Evolutionary conservation across 1,140 invertebrate genomes (phyloP), one percentile per base, ranked within the genome.

Genomic region (Brachionus sp.): DNA sequence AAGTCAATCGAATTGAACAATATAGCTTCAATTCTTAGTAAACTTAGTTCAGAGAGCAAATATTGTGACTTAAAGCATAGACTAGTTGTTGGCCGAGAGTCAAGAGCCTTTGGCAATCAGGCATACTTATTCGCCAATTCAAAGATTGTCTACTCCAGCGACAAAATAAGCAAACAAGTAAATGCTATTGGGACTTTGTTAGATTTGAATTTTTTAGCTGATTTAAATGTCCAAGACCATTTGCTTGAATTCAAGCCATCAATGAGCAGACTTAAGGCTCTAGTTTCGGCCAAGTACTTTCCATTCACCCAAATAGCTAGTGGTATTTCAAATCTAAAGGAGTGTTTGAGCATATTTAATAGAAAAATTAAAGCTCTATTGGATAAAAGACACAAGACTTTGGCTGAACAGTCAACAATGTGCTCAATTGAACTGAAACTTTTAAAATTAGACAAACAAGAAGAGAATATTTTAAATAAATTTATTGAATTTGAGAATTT

Each of bases 51-150:
- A 33, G 64, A 66, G 33, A 66, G 64, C 12, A 66, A 33, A 37
- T 66, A 66, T 19, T n/a, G 25, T 33, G 64, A 33, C 5, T 33
- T 12, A 29, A 66, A 33, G 7, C 12, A 10, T 3, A 66, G 33
- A 19, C 29, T 66, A n/a, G 33, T 66, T n/a, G 64, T 66, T 66
- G 64, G 64, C n/a, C 25, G 64, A 66, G 64, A 66, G 64, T 66
- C 64, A 12, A 66, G 64, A 37, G 64, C 64, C 13, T 66, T 66
- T 33, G 64, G 64, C 5, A 66, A 66, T 33, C 64, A 66, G n/a
- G 64, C 64, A 29, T 66, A 66, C 29, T 33, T 66, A 33, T 66
- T 66, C 29, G 64, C 64, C 33, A 66, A 66, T 16, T 66, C 64
- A n/a, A 66, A 66, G 3, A 16, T 66, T 12, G 12, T 66, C n/a